A percentile compares a stretch with the other conserved stretches of the same genome.
Conservation (phyloP, 2,888 invertebrate species). For the Drosophila subsilvestris region DNA sequence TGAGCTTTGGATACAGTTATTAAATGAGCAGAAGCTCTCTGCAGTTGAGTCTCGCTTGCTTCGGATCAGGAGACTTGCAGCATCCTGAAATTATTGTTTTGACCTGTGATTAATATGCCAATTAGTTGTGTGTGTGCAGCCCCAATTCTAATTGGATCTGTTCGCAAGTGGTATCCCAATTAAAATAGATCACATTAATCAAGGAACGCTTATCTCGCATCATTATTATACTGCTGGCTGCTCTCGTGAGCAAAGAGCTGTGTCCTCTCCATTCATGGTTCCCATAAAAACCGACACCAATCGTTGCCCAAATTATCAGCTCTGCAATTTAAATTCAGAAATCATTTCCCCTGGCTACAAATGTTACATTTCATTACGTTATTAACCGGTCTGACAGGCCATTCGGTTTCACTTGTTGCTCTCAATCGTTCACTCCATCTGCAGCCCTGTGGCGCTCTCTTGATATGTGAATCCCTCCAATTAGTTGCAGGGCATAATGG, state of each 20-base stretch:
- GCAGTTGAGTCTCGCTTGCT: too few species aligned
- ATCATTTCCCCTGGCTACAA: too few species aligned
- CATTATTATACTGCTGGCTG: too few species aligned
- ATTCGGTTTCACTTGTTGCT: neutral
- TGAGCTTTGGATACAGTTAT: constrained; percentile 17
- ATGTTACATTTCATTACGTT: neutral
- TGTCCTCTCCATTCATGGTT: too few species aligned
- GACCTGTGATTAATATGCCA: constrained; percentile 17
- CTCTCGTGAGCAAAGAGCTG: too few species aligned
- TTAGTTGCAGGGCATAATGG: neutral
- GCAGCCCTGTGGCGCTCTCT: neutral
- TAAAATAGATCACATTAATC: neutral
- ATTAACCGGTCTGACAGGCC: neutral
- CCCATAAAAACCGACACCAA: too few species aligned
- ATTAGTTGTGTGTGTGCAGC: constrained; percentile 20
- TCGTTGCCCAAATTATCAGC: too few species aligned
- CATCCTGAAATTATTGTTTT: constrained; percentile 8
- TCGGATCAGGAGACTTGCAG: neutral
- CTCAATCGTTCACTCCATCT: neutral
- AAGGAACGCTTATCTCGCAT: neutral
- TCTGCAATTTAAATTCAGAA: too few species aligned
- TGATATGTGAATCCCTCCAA: neutral
- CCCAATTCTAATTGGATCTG: constrained; percentile 5
- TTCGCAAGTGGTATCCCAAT: neutral
- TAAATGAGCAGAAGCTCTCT: constrained; percentile 29